Percentiles rank a stretch among this genome's conserved stretches.
Conservation (phyloP, 2,797 vertebrate genomes). For the Carcharodon carcharias region DNA sequence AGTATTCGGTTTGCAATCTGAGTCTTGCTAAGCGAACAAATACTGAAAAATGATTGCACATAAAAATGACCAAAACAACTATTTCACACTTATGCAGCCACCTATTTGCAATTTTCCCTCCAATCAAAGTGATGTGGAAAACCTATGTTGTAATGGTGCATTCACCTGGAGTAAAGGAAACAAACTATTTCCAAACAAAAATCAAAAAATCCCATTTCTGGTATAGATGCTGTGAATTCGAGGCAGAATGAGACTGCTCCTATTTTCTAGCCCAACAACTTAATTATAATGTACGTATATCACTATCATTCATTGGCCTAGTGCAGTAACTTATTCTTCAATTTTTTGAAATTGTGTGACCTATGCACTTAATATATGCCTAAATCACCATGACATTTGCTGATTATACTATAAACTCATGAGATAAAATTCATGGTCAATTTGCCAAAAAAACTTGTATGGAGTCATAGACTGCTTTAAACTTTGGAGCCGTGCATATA, state of each 20-base stretch:
- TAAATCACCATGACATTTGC: background rate
- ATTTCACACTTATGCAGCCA: background rate
- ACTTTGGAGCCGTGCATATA: background rate
- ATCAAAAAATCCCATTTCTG: background rate
- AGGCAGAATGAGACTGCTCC: background rate
- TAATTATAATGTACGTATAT: background rate
- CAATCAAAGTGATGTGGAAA: background rate
- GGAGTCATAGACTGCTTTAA: background rate
- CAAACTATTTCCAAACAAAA: background rate
- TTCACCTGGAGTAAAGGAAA: background rate
- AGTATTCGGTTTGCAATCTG: background rate
- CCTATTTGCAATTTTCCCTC: background rate
- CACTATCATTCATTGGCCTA: background rate
- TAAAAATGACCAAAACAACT: background rate
- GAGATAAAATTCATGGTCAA: background rate
- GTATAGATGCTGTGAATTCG: background rate
- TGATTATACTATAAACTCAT: background rate
- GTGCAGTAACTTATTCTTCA: background rate
- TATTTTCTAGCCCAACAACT: background rate
- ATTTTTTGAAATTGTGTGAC: background rate
- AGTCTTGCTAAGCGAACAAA: background rate
- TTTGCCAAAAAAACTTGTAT: background rate
- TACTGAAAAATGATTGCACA: background rate
- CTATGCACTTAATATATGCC: background rate
- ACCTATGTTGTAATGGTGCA: background rate